Percentiles rank a stretch among this genome's conserved stretches.
phyloP scores from a whole-genome alignment of 2,113 vertebrate genomes.

The Etheostoma spectabile region DNA sequence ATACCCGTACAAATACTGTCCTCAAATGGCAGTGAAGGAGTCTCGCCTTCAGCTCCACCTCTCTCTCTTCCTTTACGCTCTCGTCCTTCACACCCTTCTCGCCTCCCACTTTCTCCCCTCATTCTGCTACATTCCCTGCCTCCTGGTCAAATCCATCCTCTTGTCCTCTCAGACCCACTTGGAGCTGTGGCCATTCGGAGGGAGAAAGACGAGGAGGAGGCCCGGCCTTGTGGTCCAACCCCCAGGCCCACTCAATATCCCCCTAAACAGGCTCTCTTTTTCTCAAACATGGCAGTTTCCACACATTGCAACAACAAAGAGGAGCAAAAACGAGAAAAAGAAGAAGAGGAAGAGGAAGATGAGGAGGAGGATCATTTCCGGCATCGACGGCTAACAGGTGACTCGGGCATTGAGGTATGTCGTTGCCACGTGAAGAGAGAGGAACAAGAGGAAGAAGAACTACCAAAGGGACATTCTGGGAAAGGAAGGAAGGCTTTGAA shows the following conservation, averaged over 20 bases:
- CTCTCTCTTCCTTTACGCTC: slow-evolving; percentile 64
- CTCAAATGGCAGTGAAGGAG: slow-evolving; percentile 22
- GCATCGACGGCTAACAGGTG: slow-evolving; percentile 91
- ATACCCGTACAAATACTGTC: slow-evolving; percentile 50
- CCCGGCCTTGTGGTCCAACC: slow-evolving; percentile 20
- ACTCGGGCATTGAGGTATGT: slow-evolving; percentile 95
- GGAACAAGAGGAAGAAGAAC: slow-evolving; percentile 62
- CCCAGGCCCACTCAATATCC: slow-evolving; percentile 40
- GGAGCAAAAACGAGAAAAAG: slow-evolving; percentile 65
- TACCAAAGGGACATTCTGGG: slow-evolving; percentile 28
- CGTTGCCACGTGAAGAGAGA: slow-evolving; percentile 83
- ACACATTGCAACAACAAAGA: slow-evolving; percentile 66
- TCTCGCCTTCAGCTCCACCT: slow-evolving; percentile 35
- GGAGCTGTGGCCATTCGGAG: slow-evolving; percentile 43
- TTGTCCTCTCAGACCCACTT: slow-evolving; percentile 67
- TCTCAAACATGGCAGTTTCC: slow-evolving; percentile 76
- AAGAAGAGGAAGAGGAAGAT: slow-evolving; percentile 77
- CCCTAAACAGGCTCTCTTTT: slow-evolving; percentile 73
- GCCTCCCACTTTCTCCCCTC: slow-evolving; percentile 64
- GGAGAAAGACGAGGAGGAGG: slow-evolving; percentile 37
- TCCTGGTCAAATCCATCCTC: slow-evolving; percentile 54
- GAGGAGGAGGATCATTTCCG: slow-evolving; percentile 86
- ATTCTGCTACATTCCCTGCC: slow-evolving; percentile 62
- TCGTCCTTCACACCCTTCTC: slow-evolving; percentile 52
- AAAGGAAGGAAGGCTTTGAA: slow-evolving; percentile 43